Percentiles rank a stretch among this genome's conserved stretches.
phyloP scores from a whole-genome alignment of 2,113 vertebrate genomes.

The Tragulus kanchil region DNA sequence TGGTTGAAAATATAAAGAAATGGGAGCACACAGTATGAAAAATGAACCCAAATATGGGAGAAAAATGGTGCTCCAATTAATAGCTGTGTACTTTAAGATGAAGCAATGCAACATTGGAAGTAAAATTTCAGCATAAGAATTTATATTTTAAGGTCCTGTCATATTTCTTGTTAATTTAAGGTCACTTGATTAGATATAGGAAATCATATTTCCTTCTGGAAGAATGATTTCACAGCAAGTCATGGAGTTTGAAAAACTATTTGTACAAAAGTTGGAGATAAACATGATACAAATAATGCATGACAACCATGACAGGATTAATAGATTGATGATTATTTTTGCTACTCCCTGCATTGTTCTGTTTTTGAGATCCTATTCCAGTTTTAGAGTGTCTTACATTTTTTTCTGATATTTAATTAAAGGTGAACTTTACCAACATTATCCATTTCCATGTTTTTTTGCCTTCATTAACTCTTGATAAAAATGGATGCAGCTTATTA shows the following conservation, averaged over 20 bases:
- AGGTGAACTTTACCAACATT: slow-evolving; percentile 20
- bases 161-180: not conserved
- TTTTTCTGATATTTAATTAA: slow-evolving; percentile 79
- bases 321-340: not conserved
- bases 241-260: not conserved
- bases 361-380: not conserved
- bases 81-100: not conserved
- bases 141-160: slow-evolving; percentile 20
- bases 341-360: not conserved
- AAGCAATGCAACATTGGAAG: not conserved
- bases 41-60: not conserved
- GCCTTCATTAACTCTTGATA: not conserved
- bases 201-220: slow-evolving; percentile 43
- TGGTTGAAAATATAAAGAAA: not conserved
- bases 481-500: not conserved
- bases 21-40: not conserved
- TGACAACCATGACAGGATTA: not conserved
- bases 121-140: not conserved
- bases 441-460: not conserved
- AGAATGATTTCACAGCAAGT: slow-evolving; percentile 50
- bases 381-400: slow-evolving; percentile 28
- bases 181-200: slow-evolving; percentile 14
- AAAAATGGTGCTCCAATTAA: not conserved
- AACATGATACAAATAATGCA: slow-evolving; percentile 4
- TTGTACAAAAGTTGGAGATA: not conserved